Conservation (phyloP, 2,797 vertebrate species). For the Cyprinella venusta region DNA sequence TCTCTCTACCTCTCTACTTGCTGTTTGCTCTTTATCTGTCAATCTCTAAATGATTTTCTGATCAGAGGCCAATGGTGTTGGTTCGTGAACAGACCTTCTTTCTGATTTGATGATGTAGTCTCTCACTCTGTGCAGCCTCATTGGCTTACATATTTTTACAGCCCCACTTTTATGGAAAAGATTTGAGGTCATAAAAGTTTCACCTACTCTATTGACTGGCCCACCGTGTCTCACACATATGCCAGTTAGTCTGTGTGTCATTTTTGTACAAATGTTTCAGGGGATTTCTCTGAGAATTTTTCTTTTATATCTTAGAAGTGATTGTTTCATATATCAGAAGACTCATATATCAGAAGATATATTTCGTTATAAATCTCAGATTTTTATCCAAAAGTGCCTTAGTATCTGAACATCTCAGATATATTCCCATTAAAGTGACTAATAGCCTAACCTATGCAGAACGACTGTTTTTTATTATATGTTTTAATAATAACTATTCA, state of each 20-base stretch:
- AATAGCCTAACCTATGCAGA: not conserved
- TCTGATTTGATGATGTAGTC: conserved; percentile 35
- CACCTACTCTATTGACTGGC: not conserved
- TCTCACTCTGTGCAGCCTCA: conserved; percentile 6
- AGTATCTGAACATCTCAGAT: too few species aligned
- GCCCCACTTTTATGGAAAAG: conserved; percentile 11
- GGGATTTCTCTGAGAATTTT: not conserved
- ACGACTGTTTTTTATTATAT: not conserved
- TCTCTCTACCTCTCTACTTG: not conserved
- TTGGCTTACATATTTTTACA: conserved; percentile 30
- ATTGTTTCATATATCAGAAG: not conserved
- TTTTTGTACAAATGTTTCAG: not conserved
- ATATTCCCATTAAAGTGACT: not conserved
- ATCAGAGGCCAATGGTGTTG: conserved; percentile 19
- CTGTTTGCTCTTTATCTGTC: conserved; percentile 20
- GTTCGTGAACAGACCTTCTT: conserved; percentile 1
- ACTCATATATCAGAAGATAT: not conserved
- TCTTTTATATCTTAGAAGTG: not conserved
- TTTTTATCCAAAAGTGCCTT: not conserved
- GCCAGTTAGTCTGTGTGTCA: not conserved
- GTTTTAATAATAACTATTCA: not conserved
- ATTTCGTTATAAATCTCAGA: not conserved
- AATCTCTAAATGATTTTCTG: conserved; percentile 16
- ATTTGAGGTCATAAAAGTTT: conserved; percentile 12
- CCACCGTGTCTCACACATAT: not conserved